Conservation (phyloP, 2,797 vertebrate genomes). For the Pipistrellus pipistrellus region DNA sequence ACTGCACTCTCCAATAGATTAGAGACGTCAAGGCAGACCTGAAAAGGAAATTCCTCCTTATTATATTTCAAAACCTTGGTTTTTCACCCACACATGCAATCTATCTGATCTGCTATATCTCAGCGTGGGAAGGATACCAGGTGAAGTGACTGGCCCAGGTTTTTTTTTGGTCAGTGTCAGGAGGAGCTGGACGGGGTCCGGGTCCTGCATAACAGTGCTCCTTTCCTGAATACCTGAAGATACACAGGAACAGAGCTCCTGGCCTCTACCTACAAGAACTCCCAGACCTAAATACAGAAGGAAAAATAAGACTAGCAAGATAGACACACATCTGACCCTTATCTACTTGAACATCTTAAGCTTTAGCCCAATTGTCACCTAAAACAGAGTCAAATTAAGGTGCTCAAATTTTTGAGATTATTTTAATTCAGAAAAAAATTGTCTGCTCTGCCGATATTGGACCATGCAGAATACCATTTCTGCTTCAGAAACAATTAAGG, state of each 20-base stretch:
- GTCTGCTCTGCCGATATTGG: background rate
- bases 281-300: constrained; percentile 66
- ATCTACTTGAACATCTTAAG: constrained; percentile 2
- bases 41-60: background rate
- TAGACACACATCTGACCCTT: background rate
- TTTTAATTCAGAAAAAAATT: background rate
- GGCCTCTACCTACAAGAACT: constrained; percentile 72
- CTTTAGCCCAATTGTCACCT: rapidly evolving
- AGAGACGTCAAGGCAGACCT: background rate
- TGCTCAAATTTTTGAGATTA: background rate
- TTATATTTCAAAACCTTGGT: background rate
- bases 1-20: rapidly evolving
- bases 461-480: background rate
- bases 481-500: background rate
- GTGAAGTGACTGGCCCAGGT: constrained; percentile 57
- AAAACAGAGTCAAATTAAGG: too few species aligned
- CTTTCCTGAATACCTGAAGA: constrained; percentile 68
- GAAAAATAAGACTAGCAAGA: background rate
- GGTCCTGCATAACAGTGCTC: constrained; percentile 66
- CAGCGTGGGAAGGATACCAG: background rate
- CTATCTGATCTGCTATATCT: background rate
- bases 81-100: rapidly evolving
- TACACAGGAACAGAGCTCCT: constrained; percentile 57
- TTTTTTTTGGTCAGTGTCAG: constrained; percentile 72
- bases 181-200: constrained; percentile 66